A percentile compares a stretch with the other conserved stretches of the same genome.
phyloP scores from a whole-genome alignment of 2,113 vertebrate genomes.

The Hippocampus mohnikei region DNA sequence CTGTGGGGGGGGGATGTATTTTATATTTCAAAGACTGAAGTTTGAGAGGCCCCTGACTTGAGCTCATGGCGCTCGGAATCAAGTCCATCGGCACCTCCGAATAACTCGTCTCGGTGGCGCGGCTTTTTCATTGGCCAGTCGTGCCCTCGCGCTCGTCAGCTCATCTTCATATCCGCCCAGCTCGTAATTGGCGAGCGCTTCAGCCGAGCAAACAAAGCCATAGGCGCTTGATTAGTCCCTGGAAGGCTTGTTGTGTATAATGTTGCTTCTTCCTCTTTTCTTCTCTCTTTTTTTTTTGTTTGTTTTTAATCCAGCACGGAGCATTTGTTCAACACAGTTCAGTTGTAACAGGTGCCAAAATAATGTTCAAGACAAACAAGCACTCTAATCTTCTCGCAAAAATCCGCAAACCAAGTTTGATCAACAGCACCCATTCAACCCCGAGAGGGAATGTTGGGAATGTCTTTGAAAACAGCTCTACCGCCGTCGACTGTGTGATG shows the following conservation, averaged over 20 bases:
- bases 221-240: constrained; percentile 57
- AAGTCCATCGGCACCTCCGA: constrained; percentile 53
- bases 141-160: constrained; percentile 51
- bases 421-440: background rate
- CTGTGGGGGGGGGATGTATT: too few relatives aligned
- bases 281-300: too few relatives aligned
- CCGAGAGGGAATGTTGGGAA: background rate
- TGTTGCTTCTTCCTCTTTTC: background rate
- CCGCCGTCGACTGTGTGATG: background rate
- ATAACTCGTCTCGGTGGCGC: constrained; percentile 43
- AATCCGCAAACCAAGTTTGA: background rate
- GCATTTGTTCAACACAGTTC: background rate
- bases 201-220: constrained; percentile 31
- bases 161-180: constrained; percentile 50
- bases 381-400: background rate
- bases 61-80: constrained; percentile 35
- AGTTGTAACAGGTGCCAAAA: background rate
- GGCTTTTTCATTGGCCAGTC: constrained; percentile 55
- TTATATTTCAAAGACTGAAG: too few relatives aligned
- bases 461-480: background rate
- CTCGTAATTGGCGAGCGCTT: constrained; percentile 61
- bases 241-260: constrained; percentile 6
- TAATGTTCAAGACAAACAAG: background rate
- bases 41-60: too few relatives aligned
- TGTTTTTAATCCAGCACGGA: background rate